Evolutionary conservation across 2,113 vertebrate species (phyloP).

Genomic region (Corythornis vintsioides): DNA sequence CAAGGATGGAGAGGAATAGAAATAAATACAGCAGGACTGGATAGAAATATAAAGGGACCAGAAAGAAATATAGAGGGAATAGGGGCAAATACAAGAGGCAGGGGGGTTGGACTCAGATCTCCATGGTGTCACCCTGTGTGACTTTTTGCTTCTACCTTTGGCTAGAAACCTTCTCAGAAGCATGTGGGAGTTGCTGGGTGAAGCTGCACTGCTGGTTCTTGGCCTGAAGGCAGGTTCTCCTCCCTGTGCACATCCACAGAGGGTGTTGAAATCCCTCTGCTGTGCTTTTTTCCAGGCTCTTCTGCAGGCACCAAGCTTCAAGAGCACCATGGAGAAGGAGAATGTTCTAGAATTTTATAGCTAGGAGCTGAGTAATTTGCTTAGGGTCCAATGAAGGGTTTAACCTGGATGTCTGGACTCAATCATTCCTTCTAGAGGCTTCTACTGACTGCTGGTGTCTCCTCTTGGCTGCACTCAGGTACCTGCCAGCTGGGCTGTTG

Average conservation of each 20-base stretch:
- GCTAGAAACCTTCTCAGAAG: not conserved
- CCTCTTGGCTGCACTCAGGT: not conserved
- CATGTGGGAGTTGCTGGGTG: not conserved
- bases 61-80: too few relatives aligned
- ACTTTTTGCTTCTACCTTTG: too few relatives aligned
- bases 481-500: not conserved
- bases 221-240: not conserved
- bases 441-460: not conserved
- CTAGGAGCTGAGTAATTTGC: not conserved
- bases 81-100: too few relatives aligned
- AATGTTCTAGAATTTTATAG: not conserved
- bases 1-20: too few relatives aligned
- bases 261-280: not conserved
- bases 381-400: not conserved
- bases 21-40: too few relatives aligned
- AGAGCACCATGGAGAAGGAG: not conserved
- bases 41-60: too few relatives aligned
- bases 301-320: not conserved
- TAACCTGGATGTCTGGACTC: not conserved
- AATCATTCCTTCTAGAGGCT: not conserved
- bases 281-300: not conserved
- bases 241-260: not conserved
- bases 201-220: slow-evolving; percentile 9
- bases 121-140: too few relatives aligned
- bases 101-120: too few relatives aligned